phyloP scores from a whole-genome alignment of 2,888 invertebrate genomes.

The Synanthedon tipuliformis region DNA sequence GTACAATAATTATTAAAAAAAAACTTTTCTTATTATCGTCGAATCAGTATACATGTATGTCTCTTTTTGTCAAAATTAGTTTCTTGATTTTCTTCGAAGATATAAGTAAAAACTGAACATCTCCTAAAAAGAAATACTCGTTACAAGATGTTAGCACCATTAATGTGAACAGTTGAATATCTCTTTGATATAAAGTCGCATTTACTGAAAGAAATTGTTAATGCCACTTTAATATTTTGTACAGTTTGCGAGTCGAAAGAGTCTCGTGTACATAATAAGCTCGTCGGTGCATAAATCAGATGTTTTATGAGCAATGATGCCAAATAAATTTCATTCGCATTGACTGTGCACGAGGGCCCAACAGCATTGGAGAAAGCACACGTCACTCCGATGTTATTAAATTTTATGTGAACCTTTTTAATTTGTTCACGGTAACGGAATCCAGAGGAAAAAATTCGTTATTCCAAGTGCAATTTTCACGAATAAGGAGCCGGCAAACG shows the following conservation, averaged over 20 bases:
- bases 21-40: no score
- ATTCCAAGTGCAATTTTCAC: background rate
- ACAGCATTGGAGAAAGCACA: slow-evolving; percentile 23
- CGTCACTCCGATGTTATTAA: slow-evolving; percentile 4
- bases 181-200: background rate
- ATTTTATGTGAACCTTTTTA: slow-evolving; percentile 15
- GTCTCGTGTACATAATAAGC: slow-evolving; percentile 39
- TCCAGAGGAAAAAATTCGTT: background rate
- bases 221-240: slow-evolving; percentile 54
- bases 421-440: slow-evolving; percentile 15
- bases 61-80: no score
- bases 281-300: slow-evolving; percentile 41
- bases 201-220: slow-evolving; percentile 19
- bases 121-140: no score
- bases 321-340: slow-evolving; percentile 42
- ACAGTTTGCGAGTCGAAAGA: slow-evolving; percentile 35
- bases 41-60: no score
- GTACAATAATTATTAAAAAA: no score
- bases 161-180: background rate
- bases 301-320: slow-evolving; percentile 44
- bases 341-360: slow-evolving; percentile 10
- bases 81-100: no score
- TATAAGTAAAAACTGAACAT: no score
- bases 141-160: no score
- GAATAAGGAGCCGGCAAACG: slow-evolving; percentile 15